Evolutionary conservation across 1,140 invertebrate genomes (phyloP), one percentile per base, ranked within the genome.

Genomic region (Dendrolimus punctatus): DNA sequence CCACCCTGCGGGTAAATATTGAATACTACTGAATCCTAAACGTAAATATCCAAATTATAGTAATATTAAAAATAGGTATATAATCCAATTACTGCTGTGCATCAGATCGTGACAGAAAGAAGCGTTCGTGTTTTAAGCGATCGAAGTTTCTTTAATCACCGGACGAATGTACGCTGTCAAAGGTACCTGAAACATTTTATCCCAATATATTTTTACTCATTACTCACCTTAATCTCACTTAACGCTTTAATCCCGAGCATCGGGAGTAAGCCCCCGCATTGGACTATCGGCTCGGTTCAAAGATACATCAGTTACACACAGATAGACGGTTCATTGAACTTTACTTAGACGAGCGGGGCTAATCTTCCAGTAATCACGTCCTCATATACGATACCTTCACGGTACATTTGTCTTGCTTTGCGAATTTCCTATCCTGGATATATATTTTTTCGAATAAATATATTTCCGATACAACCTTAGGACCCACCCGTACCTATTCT

Each of bases 301-400:
- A 60, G 58, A 60, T 55, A 55, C 49, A 55, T 60, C 53, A 55
- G 58, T 55, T 48, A 49, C 53, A 51, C 23, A 23, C 49, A 52
- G 53, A 37, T 10, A 42, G 40, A 9, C 53, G 58, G 53, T 55
- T 60, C 58, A 60, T 60, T 55, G 58, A 52, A 60, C 58, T 55
- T 49, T 52, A 55, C 49, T 55, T 49, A 60, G 58, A 55, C 53
- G 49, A 53, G 49, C 51, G 46, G 47, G 46, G 40, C 58, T 60
- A 60, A 60, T 60, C 58, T 55, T 55, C 49, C 58, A 52, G 58
- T 60, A 60, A 60, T 60, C 53, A 60, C 51, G 49, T 43, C 23
- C 46, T 55, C 58, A 60, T 55, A 40, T 40, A 51, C 52, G 49
- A 45, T 55, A 50, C 53, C 40, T 52, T 60, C 37, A 55, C 58